Evolutionary conservation across 1,140 invertebrate species (phyloP).

Genomic region (Drosophila ananassae): DNA sequence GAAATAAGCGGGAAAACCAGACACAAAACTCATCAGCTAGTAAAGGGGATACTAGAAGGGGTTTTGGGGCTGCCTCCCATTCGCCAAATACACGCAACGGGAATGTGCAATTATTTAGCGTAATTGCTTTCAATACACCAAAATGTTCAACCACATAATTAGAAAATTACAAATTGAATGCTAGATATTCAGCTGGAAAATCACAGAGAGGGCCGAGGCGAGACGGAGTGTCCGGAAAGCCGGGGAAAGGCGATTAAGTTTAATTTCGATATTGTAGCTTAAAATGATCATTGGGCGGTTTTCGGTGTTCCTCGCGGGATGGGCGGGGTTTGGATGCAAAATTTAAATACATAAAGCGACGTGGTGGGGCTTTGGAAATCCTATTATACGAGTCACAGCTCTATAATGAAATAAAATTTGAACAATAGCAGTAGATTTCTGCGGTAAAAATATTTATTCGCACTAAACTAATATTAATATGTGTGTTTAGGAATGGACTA

Average conservation of each 20-base stretch:
- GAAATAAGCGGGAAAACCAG: background rate
- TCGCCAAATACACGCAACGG: conserved; percentile 35
- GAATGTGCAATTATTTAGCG: conserved; percentile 65
- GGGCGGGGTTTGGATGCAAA: background rate
- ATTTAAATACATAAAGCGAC: conserved; percentile 20
- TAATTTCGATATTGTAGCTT: conserved; percentile 27
- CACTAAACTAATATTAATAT: conserved; percentile 50
- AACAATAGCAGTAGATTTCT: conserved; percentile 4
- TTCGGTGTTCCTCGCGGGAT: no score
- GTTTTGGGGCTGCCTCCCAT: conserved; percentile 4
- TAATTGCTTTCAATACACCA: conserved; percentile 70
- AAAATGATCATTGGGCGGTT: conserved; percentile 14
- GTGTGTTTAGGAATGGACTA: no score
- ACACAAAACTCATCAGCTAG: conserved; percentile 15
- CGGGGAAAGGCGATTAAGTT: conserved; percentile 11
- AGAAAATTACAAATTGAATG: conserved; percentile 71
- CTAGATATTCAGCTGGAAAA: conserved; percentile 14
- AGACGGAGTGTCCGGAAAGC: background rate
- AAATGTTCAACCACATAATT: conserved; percentile 68
- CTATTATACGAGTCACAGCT: conserved; percentile 37
- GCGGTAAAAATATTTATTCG: conserved; percentile 26
- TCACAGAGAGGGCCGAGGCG: background rate
- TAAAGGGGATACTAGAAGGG: conserved; percentile 1
- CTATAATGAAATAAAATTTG: conserved; percentile 54
- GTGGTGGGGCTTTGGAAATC: conserved; percentile 36